These are phyloP conservation scores for Sebastes oblongus DNA, from an alignment of 2,797 vertebrate species.

Conservation along the genomic window DNA sequence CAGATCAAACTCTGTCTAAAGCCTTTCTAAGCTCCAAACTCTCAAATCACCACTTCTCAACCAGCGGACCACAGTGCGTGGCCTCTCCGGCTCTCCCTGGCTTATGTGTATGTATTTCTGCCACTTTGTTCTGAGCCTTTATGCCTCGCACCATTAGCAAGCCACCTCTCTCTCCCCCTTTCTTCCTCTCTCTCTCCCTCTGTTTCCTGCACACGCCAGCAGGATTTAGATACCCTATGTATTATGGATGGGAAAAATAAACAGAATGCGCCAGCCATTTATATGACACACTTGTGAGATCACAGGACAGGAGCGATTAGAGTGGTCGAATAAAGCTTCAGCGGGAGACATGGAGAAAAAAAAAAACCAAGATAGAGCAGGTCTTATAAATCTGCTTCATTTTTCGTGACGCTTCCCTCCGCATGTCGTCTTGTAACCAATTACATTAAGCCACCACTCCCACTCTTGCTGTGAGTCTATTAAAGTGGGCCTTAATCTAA, in stretches of 20 bases:
- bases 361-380: constrained; percentile 4
- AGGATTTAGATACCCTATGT: constrained; percentile 79
- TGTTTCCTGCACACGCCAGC: constrained; percentile 72
- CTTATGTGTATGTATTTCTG: constrained; percentile 74
- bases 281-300: constrained; percentile 79
- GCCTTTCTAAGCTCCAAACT: constrained; percentile 67
- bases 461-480: constrained; percentile 70
- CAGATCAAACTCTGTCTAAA: constrained; percentile 65
- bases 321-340: constrained; percentile 75
- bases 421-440: constrained; percentile 71
- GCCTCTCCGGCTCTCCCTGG: constrained; percentile 55
- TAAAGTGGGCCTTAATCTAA: constrained; percentile 76
- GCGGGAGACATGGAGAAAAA: neutral
- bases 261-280: constrained; percentile 74
- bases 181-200: constrained; percentile 10
- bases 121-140: constrained; percentile 75
- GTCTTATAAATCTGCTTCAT: constrained; percentile 59
- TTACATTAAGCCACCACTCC: constrained; percentile 72
- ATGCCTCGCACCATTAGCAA: constrained; percentile 74
- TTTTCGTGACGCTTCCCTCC: constrained; percentile 51
- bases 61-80: constrained; percentile 65
- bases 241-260: constrained; percentile 81
- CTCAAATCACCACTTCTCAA: constrained; percentile 64
- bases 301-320: constrained; percentile 76
- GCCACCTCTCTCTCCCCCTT: constrained; percentile 48